Evolutionary conservation across 2,797 vertebrate genomes (phyloP).

Genomic region (Oreochromis mossambicus): DNA sequence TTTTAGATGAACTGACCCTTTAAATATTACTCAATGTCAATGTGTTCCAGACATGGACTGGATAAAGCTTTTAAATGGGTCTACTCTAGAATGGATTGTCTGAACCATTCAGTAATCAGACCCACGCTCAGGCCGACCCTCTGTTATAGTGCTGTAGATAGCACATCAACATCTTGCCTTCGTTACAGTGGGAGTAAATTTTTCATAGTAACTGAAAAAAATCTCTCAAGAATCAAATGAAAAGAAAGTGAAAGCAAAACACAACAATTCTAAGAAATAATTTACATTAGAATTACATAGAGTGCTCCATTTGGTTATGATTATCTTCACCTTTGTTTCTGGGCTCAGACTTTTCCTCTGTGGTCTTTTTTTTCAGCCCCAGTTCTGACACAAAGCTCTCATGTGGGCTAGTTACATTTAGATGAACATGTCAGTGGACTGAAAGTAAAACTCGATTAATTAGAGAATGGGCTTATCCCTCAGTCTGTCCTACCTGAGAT

Average conservation of each 20-base stretch:
- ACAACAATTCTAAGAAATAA: background rate
- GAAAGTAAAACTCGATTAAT: background rate
- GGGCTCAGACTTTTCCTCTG: background rate
- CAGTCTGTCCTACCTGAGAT: background rate
- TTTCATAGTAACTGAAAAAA: background rate
- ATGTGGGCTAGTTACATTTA: background rate
- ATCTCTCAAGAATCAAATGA: background rate
- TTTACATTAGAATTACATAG: background rate
- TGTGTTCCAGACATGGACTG: constrained; percentile 1
- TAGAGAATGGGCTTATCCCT: background rate
- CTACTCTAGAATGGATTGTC: background rate
- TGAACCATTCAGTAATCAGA: background rate
- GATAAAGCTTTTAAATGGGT: background rate
- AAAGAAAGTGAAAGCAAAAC: background rate
- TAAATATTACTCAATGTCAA: background rate
- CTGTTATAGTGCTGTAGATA: background rate
- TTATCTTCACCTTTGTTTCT: background rate
- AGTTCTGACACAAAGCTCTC: background rate
- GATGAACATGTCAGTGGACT: background rate
- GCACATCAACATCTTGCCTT: background rate
- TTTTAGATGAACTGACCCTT: constrained; percentile 16
- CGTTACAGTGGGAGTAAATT: background rate
- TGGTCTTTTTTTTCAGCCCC: background rate
- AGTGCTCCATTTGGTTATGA: background rate
- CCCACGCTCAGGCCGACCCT: background rate